Evolutionary conservation across 2,113 vertebrate species (phyloP).

Genomic region (Neodontobutis hainanensis): DNA sequence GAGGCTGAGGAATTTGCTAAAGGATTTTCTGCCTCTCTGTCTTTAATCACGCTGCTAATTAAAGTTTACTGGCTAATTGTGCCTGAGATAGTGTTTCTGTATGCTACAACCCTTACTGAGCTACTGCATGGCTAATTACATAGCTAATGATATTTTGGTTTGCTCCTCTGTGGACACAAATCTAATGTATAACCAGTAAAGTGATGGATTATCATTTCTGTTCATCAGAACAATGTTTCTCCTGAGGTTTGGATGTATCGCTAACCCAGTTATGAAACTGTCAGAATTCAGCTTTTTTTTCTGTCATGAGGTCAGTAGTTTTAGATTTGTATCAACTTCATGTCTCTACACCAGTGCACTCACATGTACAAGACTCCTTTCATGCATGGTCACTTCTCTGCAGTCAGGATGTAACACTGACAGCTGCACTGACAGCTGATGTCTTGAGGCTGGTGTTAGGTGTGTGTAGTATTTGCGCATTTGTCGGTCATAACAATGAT

Average conservation of each 20-base stretch:
- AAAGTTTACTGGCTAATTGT: constrained; percentile 76
- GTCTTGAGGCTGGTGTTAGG: constrained; percentile 37
- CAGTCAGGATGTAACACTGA: constrained; percentile 29
- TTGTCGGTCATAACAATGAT: constrained; percentile 58
- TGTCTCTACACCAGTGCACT: constrained; percentile 21
- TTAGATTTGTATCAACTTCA: constrained; percentile 16
- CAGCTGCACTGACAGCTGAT: constrained; percentile 48
- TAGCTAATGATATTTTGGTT: constrained; percentile 68
- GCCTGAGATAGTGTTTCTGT: constrained; percentile 69
- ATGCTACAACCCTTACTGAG: constrained; percentile 38
- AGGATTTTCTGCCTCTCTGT: constrained; percentile 68
- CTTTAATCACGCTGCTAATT: constrained; percentile 74
- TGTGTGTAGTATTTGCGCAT: constrained; percentile 44
- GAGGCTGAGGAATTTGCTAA: constrained; percentile 63
- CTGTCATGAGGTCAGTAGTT: constrained; percentile 50
- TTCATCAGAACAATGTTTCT: constrained; percentile 44
- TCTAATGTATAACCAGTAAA: constrained; percentile 56
- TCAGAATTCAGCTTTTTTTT: constrained; percentile 37
- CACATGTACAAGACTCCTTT: constrained; percentile 26
- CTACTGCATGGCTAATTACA: constrained; percentile 67
- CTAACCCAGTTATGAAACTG: background rate
- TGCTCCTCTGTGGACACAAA: constrained; percentile 48
- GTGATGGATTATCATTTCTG: constrained; percentile 58
- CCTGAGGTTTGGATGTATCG: constrained; percentile 21
- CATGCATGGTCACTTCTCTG: constrained; percentile 36